Conservation (phyloP, 2,113 vertebrate species). For the Oreocharis arfaki region DNA sequence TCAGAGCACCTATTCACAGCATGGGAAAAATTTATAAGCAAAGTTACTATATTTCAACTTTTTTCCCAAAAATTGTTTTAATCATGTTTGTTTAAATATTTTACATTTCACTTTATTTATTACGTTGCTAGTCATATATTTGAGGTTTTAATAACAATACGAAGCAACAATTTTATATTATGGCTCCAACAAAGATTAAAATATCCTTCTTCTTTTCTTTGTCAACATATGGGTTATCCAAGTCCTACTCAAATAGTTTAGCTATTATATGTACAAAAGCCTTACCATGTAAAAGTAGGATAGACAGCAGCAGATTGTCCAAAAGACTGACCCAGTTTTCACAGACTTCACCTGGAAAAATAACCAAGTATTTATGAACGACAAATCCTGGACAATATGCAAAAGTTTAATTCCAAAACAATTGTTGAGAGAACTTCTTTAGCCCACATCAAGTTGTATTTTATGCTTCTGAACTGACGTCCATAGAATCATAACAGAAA, state of each 20-base stretch:
- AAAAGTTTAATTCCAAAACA: neutral
- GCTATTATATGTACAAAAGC: neutral
- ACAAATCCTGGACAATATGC: neutral
- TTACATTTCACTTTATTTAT: neutral
- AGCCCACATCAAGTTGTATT: neutral
- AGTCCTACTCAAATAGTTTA: neutral
- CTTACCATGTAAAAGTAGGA: conserved; percentile 99
- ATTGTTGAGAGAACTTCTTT: neutral
- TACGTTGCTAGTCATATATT: neutral
- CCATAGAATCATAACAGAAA: neutral
- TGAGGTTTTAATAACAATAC: neutral
- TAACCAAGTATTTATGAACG: neutral
- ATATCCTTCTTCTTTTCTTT: neutral
- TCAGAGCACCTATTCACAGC: neutral
- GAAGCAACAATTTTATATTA: neutral
- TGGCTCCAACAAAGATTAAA: neutral
- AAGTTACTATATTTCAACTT: neutral
- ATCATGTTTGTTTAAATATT: neutral
- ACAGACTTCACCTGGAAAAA: conserved; percentile 90
- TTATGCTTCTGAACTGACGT: neutral
- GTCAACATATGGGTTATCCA: neutral
- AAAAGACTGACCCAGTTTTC: conserved; percentile 96
- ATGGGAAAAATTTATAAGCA: neutral
- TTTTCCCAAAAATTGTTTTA: neutral
- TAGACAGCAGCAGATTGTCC: conserved; percentile 94